Evolutionary conservation across 2,888 invertebrate genomes (phyloP).

Genomic region (Coenonympha glycerion): DNA sequence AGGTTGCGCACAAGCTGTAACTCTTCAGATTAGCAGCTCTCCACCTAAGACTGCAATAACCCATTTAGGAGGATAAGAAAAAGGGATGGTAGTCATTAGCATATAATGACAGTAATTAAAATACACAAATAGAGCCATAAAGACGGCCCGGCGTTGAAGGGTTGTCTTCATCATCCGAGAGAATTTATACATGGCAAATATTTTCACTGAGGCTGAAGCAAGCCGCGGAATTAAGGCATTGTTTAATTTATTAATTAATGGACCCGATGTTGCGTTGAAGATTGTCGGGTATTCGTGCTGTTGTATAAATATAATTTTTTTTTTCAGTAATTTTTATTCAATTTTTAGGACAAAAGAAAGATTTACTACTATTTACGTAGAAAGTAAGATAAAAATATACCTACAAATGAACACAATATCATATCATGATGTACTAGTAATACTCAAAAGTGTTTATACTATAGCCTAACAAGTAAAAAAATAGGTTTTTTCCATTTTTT

Average conservation of each 20-base stretch:
- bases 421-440: too few relatives aligned
- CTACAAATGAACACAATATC: too few relatives aligned
- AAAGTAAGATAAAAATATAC: too few relatives aligned
- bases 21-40: slow-evolving; percentile 8
- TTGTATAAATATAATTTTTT: not conserved
- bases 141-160: slow-evolving; percentile 72
- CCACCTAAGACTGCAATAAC: slow-evolving; percentile 64
- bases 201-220: slow-evolving; percentile 64
- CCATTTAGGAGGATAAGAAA: slow-evolving; percentile 76
- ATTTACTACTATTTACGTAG: too few relatives aligned
- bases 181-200: slow-evolving; percentile 75
- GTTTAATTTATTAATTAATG: slow-evolving; percentile 76
- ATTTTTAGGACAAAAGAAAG: too few relatives aligned
- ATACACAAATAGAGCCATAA: slow-evolving; percentile 82
- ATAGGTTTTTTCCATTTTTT: too few relatives aligned
- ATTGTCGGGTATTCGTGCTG: slow-evolving; percentile 35
- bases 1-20: not conserved
- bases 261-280: slow-evolving; percentile 59
- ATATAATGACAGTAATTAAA: slow-evolving; percentile 84
- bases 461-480: too few relatives aligned
- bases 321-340: too few relatives aligned
- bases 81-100: slow-evolving; percentile 77
- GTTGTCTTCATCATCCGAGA: slow-evolving; percentile 72
- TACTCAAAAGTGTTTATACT: too few relatives aligned
- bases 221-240: slow-evolving; percentile 63